phyloP scores from a whole-genome alignment of 2,888 invertebrate species.

The Byasa hedistus region DNA sequence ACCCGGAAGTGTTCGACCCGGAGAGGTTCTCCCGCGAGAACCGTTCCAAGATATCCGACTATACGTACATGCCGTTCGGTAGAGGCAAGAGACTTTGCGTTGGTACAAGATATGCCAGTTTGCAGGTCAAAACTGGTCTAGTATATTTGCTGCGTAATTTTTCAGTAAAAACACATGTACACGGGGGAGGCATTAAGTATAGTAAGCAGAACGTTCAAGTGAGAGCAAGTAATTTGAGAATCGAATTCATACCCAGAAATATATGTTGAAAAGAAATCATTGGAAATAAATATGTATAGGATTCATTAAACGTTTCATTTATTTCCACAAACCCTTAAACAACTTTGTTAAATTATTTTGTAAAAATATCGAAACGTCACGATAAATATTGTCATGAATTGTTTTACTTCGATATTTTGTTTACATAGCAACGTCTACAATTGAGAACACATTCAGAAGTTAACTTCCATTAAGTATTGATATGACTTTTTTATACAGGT shows the following conservation, averaged over 20 bases:
- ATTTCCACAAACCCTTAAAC: no score
- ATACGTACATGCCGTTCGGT: slow-evolving; percentile 57
- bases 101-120: slow-evolving; percentile 51
- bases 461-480: no score
- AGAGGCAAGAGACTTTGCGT: slow-evolving; percentile 67
- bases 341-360: no score
- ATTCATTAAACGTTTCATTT: no score
- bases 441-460: no score
- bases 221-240: slow-evolving; percentile 29
- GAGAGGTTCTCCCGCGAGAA: slow-evolving; percentile 52
- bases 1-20: slow-evolving; percentile 66
- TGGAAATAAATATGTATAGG: no score
- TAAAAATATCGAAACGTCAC: no score
- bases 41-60: slow-evolving; percentile 39
- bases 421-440: no score
- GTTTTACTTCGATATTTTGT: no score
- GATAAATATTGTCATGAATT: no score
- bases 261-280: not conserved
- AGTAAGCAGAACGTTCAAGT: slow-evolving; percentile 33
- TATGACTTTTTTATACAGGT: no score
- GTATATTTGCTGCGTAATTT: slow-evolving; percentile 45
- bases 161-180: slow-evolving; percentile 33
- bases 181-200: slow-evolving; percentile 42
- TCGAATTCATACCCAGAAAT: slow-evolving; percentile 32
- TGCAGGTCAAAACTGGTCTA: slow-evolving; percentile 41